phyloP scores from a whole-genome alignment of 2,113 vertebrate genomes.

The Psilopsiagon aymara region DNA sequence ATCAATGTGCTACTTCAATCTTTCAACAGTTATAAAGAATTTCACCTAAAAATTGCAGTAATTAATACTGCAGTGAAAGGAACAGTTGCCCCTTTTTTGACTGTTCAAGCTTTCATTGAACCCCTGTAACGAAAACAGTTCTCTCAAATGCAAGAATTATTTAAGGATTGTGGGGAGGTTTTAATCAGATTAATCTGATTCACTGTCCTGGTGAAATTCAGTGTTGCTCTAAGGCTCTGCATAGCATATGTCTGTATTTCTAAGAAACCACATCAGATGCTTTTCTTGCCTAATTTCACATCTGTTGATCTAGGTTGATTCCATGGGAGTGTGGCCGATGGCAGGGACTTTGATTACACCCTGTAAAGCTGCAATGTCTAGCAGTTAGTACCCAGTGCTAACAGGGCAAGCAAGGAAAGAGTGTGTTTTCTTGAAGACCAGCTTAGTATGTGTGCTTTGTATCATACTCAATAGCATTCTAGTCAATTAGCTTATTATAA shows the following conservation, averaged over 20 bases:
- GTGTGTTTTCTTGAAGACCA: background rate
- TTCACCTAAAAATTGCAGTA: background rate
- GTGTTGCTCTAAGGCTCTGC: background rate
- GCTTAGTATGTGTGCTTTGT: background rate
- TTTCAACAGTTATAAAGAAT: background rate
- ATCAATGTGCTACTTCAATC: background rate
- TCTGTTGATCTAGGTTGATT: background rate
- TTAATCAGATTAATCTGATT: background rate
- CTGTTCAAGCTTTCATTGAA: background rate
- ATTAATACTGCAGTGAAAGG: background rate
- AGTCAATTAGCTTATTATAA: background rate
- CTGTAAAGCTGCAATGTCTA: background rate
- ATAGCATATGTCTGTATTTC: background rate
- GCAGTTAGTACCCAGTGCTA: background rate
- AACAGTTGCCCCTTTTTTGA: background rate
- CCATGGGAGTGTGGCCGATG: background rate
- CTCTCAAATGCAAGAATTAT: background rate
- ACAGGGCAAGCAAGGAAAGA: background rate
- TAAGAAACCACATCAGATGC: background rate
- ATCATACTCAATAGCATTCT: background rate
- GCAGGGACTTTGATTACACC: background rate
- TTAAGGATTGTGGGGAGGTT: background rate
- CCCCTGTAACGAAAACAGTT: background rate
- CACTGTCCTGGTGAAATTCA: background rate
- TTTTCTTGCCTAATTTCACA: background rate